Conservation (phyloP, 2,113 vertebrate genomes). For the Scomber japonicus region DNA sequence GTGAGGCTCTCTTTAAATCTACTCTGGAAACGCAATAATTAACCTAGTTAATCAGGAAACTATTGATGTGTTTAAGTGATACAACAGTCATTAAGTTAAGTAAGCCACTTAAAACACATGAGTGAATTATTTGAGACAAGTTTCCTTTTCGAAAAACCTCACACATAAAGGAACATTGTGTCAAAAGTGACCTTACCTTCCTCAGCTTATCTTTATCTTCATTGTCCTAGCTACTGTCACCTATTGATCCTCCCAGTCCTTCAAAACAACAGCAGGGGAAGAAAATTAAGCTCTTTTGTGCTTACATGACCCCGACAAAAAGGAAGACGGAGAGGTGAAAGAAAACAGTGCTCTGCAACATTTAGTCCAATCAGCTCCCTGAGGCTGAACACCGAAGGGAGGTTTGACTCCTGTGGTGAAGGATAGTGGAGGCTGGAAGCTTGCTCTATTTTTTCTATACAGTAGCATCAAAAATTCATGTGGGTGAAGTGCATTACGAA, state of each 20-base stretch:
- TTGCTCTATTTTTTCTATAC: slow-evolving; percentile 69
- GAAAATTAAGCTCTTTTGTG: slow-evolving; percentile 59
- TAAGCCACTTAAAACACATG: slow-evolving; percentile 16
- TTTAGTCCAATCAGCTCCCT: slow-evolving; percentile 82
- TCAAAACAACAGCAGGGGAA: slow-evolving; percentile 35
- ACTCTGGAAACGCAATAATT: slow-evolving; percentile 6
- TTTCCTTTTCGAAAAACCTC: slow-evolving; percentile 23
- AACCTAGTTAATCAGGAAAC: slow-evolving; percentile 22
- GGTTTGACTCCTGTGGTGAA: slow-evolving; percentile 64
- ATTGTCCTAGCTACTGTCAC: slow-evolving; percentile 46
- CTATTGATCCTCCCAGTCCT: slow-evolving; percentile 56
- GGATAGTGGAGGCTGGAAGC: slow-evolving; percentile 69
- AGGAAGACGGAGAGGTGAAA: slow-evolving; percentile 39
- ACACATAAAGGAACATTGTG: slow-evolving; percentile 1
- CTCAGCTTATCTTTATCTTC: slow-evolving; percentile 52
- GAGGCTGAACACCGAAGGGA: slow-evolving; percentile 69
- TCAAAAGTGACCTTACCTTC: slow-evolving; percentile 37
- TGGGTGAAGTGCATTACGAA: slow-evolving; percentile 66
- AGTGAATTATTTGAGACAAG: slow-evolving; percentile 11
- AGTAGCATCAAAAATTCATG: slow-evolving; percentile 78
- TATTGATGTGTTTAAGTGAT: slow-evolving; percentile 29
- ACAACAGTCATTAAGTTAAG: slow-evolving; percentile 27
- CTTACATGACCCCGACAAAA: slow-evolving; percentile 43
- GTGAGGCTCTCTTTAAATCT: not conserved
- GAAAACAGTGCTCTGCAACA: slow-evolving; percentile 73